Conservation (phyloP, 1,140 invertebrate genomes). For the Aphelenchoides fujianensis region DNA sequence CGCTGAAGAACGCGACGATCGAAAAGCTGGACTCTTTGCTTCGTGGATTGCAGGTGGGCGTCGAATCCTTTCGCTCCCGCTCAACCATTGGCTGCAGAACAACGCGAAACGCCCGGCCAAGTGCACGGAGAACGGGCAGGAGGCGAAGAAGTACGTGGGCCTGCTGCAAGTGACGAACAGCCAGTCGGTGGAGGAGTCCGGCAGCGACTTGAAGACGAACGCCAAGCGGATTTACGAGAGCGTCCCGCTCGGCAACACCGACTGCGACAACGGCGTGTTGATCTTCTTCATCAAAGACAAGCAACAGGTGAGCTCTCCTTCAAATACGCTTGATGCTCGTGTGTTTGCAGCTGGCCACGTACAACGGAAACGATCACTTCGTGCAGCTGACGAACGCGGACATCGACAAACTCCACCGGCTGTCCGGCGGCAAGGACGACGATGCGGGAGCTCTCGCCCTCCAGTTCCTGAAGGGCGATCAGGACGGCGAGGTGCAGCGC, state of each 20-base stretch:
- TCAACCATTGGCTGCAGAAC: no score
- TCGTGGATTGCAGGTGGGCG: not conserved
- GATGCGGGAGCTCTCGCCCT: conserved; percentile 7
- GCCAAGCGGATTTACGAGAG: conserved; percentile 28
- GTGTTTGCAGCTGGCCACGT: conserved; percentile 23
- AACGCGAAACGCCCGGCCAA: conserved; percentile 1
- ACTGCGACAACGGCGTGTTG: conserved; percentile 34
- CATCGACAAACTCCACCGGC: conserved; percentile 31
- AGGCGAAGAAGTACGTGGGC: not conserved
- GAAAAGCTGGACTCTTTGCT: conserved; percentile 21
- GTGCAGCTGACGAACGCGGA: conserved; percentile 19
- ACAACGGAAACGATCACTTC: conserved; percentile 23
- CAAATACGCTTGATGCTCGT: conserved; percentile 4
- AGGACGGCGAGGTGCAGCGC: conserved; percentile 21
- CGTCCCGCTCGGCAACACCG: conserved; percentile 8
- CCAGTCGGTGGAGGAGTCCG: conserved; percentile 27
- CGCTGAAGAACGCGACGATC: conserved; percentile 11
- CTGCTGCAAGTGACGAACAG: conserved; percentile 29
- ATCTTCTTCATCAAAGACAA: conserved; percentile 28
- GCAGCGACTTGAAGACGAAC: conserved; percentile 17
- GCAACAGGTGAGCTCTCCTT: conserved; percentile 26
- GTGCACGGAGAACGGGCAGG: not conserved
- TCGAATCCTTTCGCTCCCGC: no score
- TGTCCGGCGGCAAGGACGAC: conserved; percentile 15
- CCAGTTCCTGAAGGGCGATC: not conserved